These are phyloP conservation scores for Macroteleia sp. DNA, from an alignment of 2,888 invertebrate species.

Conservation along the genomic window DNA sequence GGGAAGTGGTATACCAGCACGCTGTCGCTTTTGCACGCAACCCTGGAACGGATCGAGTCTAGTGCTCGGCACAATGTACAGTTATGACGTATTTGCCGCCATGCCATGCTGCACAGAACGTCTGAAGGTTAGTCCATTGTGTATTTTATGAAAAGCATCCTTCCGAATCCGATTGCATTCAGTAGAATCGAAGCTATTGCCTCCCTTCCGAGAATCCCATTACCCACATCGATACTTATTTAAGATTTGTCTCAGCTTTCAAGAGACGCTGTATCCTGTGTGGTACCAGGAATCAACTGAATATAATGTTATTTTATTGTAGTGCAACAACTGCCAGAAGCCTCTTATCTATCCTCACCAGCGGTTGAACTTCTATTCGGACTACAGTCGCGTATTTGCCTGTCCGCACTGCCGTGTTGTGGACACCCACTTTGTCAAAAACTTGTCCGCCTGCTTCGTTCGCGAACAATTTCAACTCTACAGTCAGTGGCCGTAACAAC, in stretches of 20 bases:
- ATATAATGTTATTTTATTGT: slow-evolving; percentile 70
- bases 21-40: slow-evolving; percentile 93
- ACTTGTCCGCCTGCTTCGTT: slow-evolving; percentile 92
- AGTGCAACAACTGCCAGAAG: slow-evolving; percentile 97
- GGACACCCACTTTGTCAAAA: slow-evolving; percentile 98
- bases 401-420: slow-evolving; percentile 96
- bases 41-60: slow-evolving; percentile 97
- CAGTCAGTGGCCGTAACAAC: slow-evolving; percentile 94
- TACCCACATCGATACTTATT: neutral
- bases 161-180: neutral
- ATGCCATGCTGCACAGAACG: slow-evolving; percentile 97
- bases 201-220: slow-evolving; percentile 16
- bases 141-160: neutral
- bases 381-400: slow-evolving; percentile 95
- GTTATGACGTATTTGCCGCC: slow-evolving; percentile 98
- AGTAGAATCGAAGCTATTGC: slow-evolving; percentile 9
- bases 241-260: slow-evolving; percentile 19
- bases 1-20: slow-evolving; percentile 89
- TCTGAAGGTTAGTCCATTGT: slow-evolving; percentile 88
- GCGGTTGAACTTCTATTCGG: slow-evolving; percentile 95
- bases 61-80: slow-evolving; percentile 98
- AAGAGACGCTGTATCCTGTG: neutral
- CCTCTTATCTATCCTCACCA: slow-evolving; percentile 94
- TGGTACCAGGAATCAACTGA: neutral
- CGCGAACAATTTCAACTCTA: slow-evolving; percentile 88